Evolutionary conservation across 2,113 vertebrate genomes (phyloP), one percentile per base, ranked within the genome.

Genomic region (Lipophrys pholis): DNA sequence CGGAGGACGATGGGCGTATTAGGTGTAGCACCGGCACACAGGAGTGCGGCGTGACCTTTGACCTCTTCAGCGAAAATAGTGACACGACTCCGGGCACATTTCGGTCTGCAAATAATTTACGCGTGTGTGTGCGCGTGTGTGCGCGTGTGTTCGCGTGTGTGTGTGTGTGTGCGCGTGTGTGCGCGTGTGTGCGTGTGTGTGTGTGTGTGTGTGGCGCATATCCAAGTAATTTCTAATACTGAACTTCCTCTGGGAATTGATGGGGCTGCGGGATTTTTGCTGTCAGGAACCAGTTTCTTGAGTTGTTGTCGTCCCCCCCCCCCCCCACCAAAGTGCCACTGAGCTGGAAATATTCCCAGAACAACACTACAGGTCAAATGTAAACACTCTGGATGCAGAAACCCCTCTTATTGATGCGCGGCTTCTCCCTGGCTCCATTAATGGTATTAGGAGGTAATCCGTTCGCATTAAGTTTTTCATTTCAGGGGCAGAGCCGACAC

Each of bases 381-480:
- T 63, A n/a, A 41, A 50, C 6, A 46, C 5, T 56, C 35, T 65
- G 55, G 45, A 15, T 14, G 64, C 12, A 42, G 58, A 36, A 8
- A 8, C 48, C 7, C 7, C 14, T 54, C 59, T 62, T 41, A 38
- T 0, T 14, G 57, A 75, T 42, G 52, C 49, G 53, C 21, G 41
- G 43, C 36, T 9, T n/a, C 65, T 55, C 41, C 3, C 45, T 2
- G 6, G 43, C 70, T 53, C 64, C 41, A 62, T 85, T 85, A 80
- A 80, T 66, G 66, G 69, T 54, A 80, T 59, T 36, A 62, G 73
- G 63, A 61, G 36, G 59, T 67, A 73, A 76, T 73, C 63, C 62
- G 71, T 78, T 78, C 11, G 72, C 70, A 75, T 75, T 66, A 55
- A 42, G 35, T 15, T 76, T 69, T 75, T 78, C 59, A 69, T 85